Evolutionary conservation across 1,140 invertebrate species (phyloP).

Genomic region (Aporrectodea caliginosa): DNA sequence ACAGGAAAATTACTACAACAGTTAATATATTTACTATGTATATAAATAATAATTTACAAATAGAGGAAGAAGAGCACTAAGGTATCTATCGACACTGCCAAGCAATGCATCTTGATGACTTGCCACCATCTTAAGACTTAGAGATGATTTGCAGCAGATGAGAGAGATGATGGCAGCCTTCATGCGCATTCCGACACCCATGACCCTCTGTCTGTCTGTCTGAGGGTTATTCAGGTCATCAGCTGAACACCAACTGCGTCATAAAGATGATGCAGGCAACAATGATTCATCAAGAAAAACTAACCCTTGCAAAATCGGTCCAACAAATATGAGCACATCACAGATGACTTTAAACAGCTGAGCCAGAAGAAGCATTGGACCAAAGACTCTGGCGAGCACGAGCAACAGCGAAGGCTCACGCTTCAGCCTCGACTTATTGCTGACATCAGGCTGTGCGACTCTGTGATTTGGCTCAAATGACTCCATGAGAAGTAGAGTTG

Average conservation of each 20-base stretch:
- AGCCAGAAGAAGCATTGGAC: constrained; percentile 24
- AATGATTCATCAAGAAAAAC: neutral
- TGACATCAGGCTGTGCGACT: neutral
- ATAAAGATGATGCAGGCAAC: neutral
- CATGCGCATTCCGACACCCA: constrained; percentile 81
- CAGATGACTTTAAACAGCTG: constrained; percentile 35
- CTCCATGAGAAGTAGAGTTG: neutral
- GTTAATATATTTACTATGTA: too few relatives aligned
- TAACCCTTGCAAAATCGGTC: constrained; percentile 35
- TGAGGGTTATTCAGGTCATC: too few relatives aligned
- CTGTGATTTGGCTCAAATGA: neutral
- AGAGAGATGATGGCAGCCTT: constrained; percentile 84
- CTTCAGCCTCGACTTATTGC: neutral
- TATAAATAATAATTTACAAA: too few relatives aligned
- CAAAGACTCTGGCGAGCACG: constrained; percentile 29
- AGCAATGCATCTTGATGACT: too few relatives aligned
- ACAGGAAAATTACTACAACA: too few relatives aligned
- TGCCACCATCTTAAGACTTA: too few relatives aligned
- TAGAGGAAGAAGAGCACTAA: too few relatives aligned
- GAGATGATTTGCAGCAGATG: too few relatives aligned
- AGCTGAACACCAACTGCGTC: too few relatives aligned
- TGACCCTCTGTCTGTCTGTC: too few relatives aligned
- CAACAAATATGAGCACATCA: constrained; percentile 36
- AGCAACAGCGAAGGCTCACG: constrained; percentile 18
- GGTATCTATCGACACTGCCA: too few relatives aligned